These are phyloP conservation scores for Tyrannus savana DNA, from an alignment of 2,113 vertebrate genomes.

Conservation along the genomic window DNA sequence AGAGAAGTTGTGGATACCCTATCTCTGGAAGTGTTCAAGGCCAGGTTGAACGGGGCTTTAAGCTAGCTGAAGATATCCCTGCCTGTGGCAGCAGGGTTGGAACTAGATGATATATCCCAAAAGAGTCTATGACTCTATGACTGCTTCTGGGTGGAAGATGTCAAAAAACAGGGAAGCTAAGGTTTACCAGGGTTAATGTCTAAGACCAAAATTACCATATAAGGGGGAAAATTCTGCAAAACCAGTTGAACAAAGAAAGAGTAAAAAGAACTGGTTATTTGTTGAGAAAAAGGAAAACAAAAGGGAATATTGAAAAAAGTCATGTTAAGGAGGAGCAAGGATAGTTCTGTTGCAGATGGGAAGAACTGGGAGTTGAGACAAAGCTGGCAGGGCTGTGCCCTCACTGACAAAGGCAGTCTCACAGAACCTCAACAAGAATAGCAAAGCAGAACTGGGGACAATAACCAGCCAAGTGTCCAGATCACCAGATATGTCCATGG, in stretches of 20 bases:
- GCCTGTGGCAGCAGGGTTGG: not conserved
- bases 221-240: not conserved
- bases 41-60: not conserved
- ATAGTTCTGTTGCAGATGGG: not conserved
- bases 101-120: not conserved
- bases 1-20: not conserved
- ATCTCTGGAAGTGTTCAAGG: not conserved
- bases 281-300: not conserved
- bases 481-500: not conserved
- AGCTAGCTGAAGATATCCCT: not conserved
- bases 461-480: not conserved
- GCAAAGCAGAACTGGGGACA: not conserved
- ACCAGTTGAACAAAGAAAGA: not conserved
- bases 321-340: not conserved
- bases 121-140: not conserved
- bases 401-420: not conserved
- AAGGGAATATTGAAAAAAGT: not conserved
- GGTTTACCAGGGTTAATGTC: not conserved
- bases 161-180: not conserved
- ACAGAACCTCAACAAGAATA: not conserved
- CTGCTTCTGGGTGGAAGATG: not conserved
- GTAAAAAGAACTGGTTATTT: not conserved
- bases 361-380: not conserved
- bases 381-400: not conserved
- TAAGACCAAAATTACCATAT: not conserved